These are phyloP conservation scores for Xerus inauris DNA, from an alignment of 2,113 vertebrate genomes.

Conservation along the genomic window DNA sequence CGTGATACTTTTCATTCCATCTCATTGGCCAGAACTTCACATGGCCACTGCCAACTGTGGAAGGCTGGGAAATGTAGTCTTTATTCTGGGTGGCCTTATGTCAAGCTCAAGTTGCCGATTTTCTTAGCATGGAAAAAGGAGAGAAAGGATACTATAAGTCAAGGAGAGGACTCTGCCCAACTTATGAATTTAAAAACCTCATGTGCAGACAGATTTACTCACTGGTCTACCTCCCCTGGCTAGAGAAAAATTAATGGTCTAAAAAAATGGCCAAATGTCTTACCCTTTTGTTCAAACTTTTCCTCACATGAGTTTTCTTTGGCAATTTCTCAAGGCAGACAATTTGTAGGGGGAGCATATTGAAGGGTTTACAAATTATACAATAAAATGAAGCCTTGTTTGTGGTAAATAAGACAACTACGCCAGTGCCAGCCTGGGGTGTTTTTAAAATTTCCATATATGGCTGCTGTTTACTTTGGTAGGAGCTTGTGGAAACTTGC, in stretches of 20 bases:
- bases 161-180: slow-evolving; percentile 12
- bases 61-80: slow-evolving; percentile 28
- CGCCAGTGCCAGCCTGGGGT: slow-evolving; percentile 25
- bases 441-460: slow-evolving; percentile 73
- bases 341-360: neutral
- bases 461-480: slow-evolving; percentile 78
- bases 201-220: slow-evolving; percentile 42
- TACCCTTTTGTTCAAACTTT: slow-evolving; percentile 33
- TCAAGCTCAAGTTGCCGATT: neutral
- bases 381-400: slow-evolving; percentile 54
- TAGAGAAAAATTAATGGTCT: slow-evolving; percentile 56
- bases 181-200: slow-evolving; percentile 58
- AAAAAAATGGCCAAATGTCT: slow-evolving; percentile 43
- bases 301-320: slow-evolving; percentile 31
- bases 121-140: neutral
- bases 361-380: slow-evolving; percentile 53
- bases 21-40: slow-evolving; percentile 2
- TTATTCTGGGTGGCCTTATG: neutral
- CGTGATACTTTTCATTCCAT: neutral
- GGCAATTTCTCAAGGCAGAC: slow-evolving; percentile 55
- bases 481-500: slow-evolving; percentile 74
- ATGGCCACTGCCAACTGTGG: neutral
- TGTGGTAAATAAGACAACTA: slow-evolving; percentile 40
- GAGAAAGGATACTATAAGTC: neutral
- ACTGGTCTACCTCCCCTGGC: slow-evolving; percentile 28